Conservation (phyloP, 2,888 invertebrate species). For the Archaeoteleia sp. region DNA sequence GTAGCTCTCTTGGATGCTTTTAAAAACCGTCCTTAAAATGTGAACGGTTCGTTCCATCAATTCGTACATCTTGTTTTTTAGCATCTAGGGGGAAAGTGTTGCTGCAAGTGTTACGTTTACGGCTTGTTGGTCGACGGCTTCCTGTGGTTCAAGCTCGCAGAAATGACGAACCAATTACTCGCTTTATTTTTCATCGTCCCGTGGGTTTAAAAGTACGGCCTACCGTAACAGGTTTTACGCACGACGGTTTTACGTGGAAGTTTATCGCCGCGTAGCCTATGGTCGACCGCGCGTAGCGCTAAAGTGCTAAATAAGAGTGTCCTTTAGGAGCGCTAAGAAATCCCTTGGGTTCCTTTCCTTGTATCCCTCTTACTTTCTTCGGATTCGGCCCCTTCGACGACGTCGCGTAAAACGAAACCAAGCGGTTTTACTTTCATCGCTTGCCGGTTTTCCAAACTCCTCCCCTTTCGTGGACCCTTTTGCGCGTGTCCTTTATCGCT, state of each 20-base stretch:
- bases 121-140: conserved; percentile 3
- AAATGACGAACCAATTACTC: conserved; percentile 39
- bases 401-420: conserved; percentile 58
- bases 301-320: conserved; percentile 68
- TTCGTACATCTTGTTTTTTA: conserved; percentile 14
- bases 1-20: no score
- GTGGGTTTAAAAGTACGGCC: conserved; percentile 13
- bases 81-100: background rate
- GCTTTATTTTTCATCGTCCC: conserved; percentile 45
- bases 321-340: conserved; percentile 63
- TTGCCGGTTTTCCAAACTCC: conserved; percentile 15
- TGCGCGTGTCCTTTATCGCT: conserved; percentile 8
- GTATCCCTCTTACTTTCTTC: conserved; percentile 32
- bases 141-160: background rate
- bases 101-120: conserved; percentile 20
- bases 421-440: conserved; percentile 54
- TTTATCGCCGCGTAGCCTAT: conserved; percentile 68
- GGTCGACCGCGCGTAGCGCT: conserved; percentile 61
- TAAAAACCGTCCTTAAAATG: no score
- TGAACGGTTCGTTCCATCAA: conserved; percentile 16
- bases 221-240: conserved; percentile 65
- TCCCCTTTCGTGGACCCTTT: background rate
- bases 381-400: conserved; percentile 32
- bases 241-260: conserved; percentile 60
- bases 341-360: conserved; percentile 58